These are phyloP conservation scores for Epizoanthus illoricatus DNA, from an alignment of 92 coral and sea anemone genomes.

Conservation along the genomic window DNA sequence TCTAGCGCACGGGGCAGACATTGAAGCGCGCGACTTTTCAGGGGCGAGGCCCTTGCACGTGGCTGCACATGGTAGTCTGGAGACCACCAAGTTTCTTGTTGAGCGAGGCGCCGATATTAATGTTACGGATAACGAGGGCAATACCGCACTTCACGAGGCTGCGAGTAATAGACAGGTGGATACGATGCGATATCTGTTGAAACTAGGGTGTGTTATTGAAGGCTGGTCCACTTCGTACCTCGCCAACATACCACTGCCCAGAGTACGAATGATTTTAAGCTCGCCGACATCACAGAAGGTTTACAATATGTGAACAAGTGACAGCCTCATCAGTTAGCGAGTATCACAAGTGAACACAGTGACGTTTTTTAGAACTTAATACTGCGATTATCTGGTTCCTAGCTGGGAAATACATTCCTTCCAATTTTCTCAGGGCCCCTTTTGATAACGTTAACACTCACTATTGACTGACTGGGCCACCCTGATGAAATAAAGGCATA, in stretches of 20 bases:
- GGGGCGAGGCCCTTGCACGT: conserved; percentile 37
- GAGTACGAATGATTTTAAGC: conserved; percentile 27
- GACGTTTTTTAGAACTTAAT: too few relatives aligned
- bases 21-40: conserved; percentile 21
- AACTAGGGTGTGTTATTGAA: conserved; percentile 29
- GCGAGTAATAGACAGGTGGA: conserved; percentile 26
- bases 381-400: too few relatives aligned
- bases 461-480: too few relatives aligned
- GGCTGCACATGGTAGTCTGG: conserved; percentile 20
- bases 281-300: conserved; percentile 26
- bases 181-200: conserved; percentile 27
- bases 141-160: conserved; percentile 33
- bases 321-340: too few relatives aligned
- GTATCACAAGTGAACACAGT: too few relatives aligned
- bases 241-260: conserved; percentile 17
- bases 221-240: conserved; percentile 35
- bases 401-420: too few relatives aligned
- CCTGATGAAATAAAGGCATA: too few relatives aligned
- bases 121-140: conserved; percentile 14
- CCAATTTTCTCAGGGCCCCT: too few relatives aligned
- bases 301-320: background rate
- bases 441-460: too few relatives aligned
- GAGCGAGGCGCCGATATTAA: conserved; percentile 34
- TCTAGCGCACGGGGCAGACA: conserved; percentile 33
- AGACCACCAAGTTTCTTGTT: conserved; percentile 19